Conservation (phyloP, 2,888 invertebrate genomes). For the Synergus gifuensis region DNA sequence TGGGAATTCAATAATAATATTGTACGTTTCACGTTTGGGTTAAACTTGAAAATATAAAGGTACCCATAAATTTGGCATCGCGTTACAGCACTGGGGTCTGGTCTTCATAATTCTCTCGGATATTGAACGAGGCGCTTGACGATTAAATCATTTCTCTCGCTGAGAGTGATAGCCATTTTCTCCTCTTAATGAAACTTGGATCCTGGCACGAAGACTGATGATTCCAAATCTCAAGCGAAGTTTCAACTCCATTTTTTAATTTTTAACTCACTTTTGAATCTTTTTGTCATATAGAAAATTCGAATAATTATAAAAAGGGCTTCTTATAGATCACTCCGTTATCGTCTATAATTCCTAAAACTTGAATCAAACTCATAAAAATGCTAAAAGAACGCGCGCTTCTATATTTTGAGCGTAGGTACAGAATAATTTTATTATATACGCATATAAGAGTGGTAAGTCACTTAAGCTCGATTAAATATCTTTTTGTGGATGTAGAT, state of each 20-base stretch:
- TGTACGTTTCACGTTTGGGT: constrained; percentile 55
- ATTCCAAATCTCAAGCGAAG: too few species aligned
- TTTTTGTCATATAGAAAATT: too few species aligned
- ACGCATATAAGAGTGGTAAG: background rate
- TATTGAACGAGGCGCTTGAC: constrained; percentile 45
- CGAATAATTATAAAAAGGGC: too few species aligned
- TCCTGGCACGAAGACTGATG: background rate
- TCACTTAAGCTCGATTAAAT: background rate
- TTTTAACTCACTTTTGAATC: background rate
- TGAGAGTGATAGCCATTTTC: constrained; percentile 49
- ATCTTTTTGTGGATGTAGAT: background rate
- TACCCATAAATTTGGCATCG: background rate
- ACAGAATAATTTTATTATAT: background rate
- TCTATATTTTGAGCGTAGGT: background rate
- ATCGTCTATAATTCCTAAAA: too few species aligned
- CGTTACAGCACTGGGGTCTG: constrained; percentile 11
- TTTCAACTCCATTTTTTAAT: too few species aligned
- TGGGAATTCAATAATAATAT: constrained; percentile 75
- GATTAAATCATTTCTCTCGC: constrained; percentile 55
- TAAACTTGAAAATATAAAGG: constrained; percentile 23
- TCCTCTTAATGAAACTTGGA: constrained; percentile 42
- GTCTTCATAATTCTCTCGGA: constrained; percentile 4
- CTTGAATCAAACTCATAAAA: too few species aligned
- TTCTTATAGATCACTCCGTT: too few species aligned
- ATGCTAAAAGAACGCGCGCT: background rate